Conservation (phyloP, 2,797 vertebrate species). For the Artibeus lituratus region DNA sequence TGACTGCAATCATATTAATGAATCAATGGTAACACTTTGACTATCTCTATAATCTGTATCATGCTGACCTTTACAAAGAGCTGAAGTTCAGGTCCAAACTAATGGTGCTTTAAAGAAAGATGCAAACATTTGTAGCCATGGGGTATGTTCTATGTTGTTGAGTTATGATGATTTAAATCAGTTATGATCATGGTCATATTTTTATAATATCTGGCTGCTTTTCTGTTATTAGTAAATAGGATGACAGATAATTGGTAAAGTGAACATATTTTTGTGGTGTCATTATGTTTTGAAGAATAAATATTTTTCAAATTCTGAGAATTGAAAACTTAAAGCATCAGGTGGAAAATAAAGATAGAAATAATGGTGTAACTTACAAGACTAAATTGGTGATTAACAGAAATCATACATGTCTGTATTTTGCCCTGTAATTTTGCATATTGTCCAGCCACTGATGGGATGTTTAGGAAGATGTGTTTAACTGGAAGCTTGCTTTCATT, state of each 20-base stretch:
- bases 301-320: neutral
- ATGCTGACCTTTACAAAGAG: conserved; percentile 48
- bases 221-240: conserved; percentile 29
- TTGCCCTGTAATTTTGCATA: neutral
- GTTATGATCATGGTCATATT: neutral
- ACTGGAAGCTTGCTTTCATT: neutral
- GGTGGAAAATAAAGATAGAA: neutral
- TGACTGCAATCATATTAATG: conserved; percentile 13
- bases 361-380: neutral
- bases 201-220: neutral
- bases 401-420: neutral
- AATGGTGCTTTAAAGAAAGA: conserved; percentile 14
- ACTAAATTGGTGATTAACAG: neutral
- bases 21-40: conserved; percentile 3
- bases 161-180: conserved; percentile 40
- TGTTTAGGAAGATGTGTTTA: neutral
- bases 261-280: neutral
- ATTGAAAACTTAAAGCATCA: neutral
- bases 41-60: neutral
- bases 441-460: neutral
- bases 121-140: neutral
- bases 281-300: conserved; percentile 19
- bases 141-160: neutral
- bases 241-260: neutral
- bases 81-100: conserved; percentile 25